A percentile compares a stretch with the other conserved stretches of the same genome.
Evolutionary conservation across 2,113 vertebrate species (phyloP).

Genomic region (Xenus cinereus): DNA sequence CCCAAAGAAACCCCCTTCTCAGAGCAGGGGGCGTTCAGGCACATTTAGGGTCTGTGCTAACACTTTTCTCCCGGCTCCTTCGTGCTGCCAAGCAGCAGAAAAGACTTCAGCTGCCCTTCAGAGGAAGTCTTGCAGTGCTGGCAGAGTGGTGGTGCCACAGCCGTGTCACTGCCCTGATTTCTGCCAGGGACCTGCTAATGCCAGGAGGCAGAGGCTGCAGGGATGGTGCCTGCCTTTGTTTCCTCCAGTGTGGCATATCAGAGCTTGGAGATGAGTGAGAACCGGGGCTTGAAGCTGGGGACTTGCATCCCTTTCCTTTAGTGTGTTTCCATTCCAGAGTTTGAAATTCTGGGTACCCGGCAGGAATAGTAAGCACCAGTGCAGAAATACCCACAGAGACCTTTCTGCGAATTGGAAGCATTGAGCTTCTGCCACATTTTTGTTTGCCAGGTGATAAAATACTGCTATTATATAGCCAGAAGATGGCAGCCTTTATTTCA

Average conservation of each 20-base stretch:
- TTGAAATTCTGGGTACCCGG: accelerated
- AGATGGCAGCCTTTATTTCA: neutral
- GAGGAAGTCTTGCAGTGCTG: neutral
- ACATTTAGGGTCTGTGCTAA: neutral
- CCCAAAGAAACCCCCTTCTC: neutral
- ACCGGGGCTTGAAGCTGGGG: neutral
- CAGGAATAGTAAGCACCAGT: neutral
- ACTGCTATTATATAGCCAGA: neutral
- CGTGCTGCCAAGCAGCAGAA: neutral
- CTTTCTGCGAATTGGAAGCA: neutral
- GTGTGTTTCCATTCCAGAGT: neutral
- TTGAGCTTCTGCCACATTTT: neutral
- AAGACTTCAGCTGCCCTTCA: neutral
- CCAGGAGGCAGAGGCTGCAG: neutral
- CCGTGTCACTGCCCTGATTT: neutral
- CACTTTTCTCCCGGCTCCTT: neutral
- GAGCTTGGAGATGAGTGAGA: neutral
- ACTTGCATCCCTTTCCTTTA: neutral
- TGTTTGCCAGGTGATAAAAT: neutral
- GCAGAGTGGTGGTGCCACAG: neutral
- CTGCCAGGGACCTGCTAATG: neutral
- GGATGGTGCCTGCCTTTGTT: neutral
- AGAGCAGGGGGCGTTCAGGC: neutral
- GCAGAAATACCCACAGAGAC: neutral
- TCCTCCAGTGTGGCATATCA: neutral